Evolutionary conservation across 2,113 vertebrate species (phyloP), one percentile per base, ranked within the genome.

Genomic region (Canis aureus): DNA sequence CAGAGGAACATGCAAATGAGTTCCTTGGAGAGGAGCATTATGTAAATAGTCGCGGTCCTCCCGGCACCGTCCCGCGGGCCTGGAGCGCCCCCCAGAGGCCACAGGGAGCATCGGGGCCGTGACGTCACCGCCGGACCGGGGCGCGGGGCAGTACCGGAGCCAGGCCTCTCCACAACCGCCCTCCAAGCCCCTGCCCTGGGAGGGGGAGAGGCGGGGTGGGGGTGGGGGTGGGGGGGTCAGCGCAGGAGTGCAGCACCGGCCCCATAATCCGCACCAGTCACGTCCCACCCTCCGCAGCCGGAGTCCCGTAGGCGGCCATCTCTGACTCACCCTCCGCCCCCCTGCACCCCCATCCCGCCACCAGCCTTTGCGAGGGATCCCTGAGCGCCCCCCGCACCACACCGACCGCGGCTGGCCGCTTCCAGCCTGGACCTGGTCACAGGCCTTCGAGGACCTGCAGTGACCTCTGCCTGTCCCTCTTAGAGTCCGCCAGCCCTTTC

Each of bases 1-100:
- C 0, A 60, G 69, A 15, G 55, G 43, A 57, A 59, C 89, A 60
- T 29, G 95, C 73, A 82, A 80, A 93, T n/a, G 3, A 91, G 51
- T 0, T 5, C 15, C 59, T 35, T 43, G 94, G 38, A 93, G 76
- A 85, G 60, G 22, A 67, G 43, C 3, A 11, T 6, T 53, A 62
- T 53, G 94, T 86, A 69, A 76, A 92, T 38, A 55, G 15, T 0
- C 13, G 22, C 20, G 10, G 64, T 51, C 11, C 15, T 5, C 69
- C 62, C 0, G 4, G 27, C 8, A 15, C 1, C 7, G 51, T 59
- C 49, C 82, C 7, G 8, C 35, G 32, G 25, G 71, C 11, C 93
- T 51, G 32, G 64, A 38, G 91, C 66, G 73, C 85, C 89, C 71
- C 83, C 85, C 8, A 15, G 38, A 88, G 92, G 97, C 82, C 11